Evolutionary conservation across 2,888 invertebrate species (phyloP), one percentile per base, ranked within the genome.

Genomic region (Monochamus alternatus): DNA sequence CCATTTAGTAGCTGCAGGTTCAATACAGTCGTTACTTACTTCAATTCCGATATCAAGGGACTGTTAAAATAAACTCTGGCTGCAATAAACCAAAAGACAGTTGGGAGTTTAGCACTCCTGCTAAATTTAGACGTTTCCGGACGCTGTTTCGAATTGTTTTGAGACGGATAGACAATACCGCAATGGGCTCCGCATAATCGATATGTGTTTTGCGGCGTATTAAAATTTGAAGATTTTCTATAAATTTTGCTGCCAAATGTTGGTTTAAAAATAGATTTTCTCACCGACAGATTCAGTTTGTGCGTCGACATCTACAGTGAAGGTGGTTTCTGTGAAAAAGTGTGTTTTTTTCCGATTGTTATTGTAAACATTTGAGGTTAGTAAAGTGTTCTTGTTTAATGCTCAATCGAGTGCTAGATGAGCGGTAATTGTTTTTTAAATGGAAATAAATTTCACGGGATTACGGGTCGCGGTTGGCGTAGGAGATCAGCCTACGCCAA

Each of bases 211-310:
- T 68, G 59, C 58, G 69, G n/a, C 69, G 47, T 63, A 63, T 52
- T 60, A 22, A 67, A 75, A 73, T 75, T 72, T 73, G 68, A 38
- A 31, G 68, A 72, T 81, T 82, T 80, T 76, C 75, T 78, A 76
- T 77, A 76, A 71, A 81, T 78, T 80, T 76, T 75, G 71, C 78
- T 81, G 83, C 83, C 83, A 83, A 83, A 78, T 78, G 79, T 73
- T 69, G 47, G 59, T 80, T 84, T 84, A 84, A 83, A 81, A 78
- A 81, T 84, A 84, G 81, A 78, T 75, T 75, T 77, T 74, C 68
- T 78, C 3, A 68, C 78, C 77, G 68, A 74, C 69, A 74, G 74
- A 75, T 78, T 75, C 78, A 78, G 75, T 75, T 73, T 70, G 73
- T 75, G 59, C 74, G 77, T 74, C 55, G 73, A 60, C 64, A 74